Percentiles rank a stretch among this genome's conserved stretches.
Evolutionary conservation across 2,888 invertebrate genomes (phyloP).

Genomic region (Synergus itoensis): DNA sequence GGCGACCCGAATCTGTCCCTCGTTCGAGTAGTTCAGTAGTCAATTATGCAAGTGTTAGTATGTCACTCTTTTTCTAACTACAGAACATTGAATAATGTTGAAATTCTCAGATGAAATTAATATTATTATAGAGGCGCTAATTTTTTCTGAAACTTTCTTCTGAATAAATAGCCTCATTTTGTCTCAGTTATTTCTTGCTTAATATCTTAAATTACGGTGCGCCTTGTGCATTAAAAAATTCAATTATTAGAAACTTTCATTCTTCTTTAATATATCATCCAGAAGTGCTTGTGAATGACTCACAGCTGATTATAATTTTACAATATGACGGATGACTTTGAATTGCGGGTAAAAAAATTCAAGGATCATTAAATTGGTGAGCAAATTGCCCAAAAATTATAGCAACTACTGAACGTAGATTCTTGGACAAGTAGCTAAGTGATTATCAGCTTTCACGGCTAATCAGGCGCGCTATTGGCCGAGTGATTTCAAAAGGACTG

Average conservation of each 20-base stretch:
- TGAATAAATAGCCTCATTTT: no score
- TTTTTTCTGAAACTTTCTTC: no score
- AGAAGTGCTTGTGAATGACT: background rate
- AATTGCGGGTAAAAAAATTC: background rate
- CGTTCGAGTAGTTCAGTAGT: conserved; percentile 52
- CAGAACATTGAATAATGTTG: no score
- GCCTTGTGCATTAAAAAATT: background rate
- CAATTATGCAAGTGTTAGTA: conserved; percentile 38
- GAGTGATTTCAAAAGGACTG: conserved; percentile 14
- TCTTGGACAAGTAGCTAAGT: conserved; percentile 2
- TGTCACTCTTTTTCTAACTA: background rate
- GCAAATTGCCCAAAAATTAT: conserved; percentile 20
- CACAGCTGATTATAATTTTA: background rate
- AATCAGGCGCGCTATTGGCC: conserved; percentile 8
- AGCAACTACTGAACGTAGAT: background rate
- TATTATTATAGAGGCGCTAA: no score
- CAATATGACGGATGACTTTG: background rate
- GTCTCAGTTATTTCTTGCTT: no score
- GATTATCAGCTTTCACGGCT: conserved; percentile 18
- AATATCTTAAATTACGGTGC: background rate
- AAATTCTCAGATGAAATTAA: no score
- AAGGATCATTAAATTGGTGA: conserved; percentile 8
- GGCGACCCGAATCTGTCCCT: conserved; percentile 72
- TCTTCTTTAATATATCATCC: background rate
- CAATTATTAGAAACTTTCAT: background rate